These are phyloP conservation scores for Dryomyza anilis DNA, from an alignment of 2,888 invertebrate genomes.

Conservation along the genomic window DNA sequence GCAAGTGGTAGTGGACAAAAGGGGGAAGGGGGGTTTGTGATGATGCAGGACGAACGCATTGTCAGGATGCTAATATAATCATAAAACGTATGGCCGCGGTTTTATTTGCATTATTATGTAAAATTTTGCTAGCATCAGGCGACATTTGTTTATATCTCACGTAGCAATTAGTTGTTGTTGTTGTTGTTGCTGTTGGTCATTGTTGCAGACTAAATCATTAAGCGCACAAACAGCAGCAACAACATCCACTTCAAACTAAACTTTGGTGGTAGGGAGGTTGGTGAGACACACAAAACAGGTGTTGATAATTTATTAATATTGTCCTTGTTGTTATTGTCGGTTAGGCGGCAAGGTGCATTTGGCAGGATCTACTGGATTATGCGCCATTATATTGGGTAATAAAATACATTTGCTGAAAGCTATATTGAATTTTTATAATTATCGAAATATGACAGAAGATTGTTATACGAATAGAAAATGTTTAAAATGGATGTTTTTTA, in stretches of 20 bases:
- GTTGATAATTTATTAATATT: constrained; percentile 38
- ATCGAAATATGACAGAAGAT: not conserved
- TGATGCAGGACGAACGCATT: not conserved
- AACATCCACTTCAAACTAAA: constrained; percentile 13
- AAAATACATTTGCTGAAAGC: not conserved
- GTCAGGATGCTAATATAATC: constrained; percentile 28
- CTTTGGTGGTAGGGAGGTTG: constrained; percentile 3
- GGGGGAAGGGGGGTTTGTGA: not conserved
- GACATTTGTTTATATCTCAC: constrained; percentile 36
- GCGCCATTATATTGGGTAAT: no score
- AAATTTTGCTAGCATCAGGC: constrained; percentile 20
- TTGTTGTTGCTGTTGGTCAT: constrained; percentile 21
- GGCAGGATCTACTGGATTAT: no score
- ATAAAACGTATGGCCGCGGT: constrained; percentile 29
- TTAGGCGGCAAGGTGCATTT: not conserved
- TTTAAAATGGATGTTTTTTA: no score
- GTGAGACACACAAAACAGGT: constrained; percentile 38
- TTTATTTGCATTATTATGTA: constrained; percentile 21
- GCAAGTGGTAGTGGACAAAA: not conserved
- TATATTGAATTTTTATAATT: not conserved
- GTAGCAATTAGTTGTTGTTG: constrained; percentile 37
- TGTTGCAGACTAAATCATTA: constrained; percentile 17
- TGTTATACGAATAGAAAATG: no score
- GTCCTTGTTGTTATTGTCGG: constrained; percentile 7
- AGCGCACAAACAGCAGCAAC: constrained; percentile 1